Evolutionary conservation across 2,797 vertebrate species (phyloP).

Genomic region (Distichodus sexfasciatus): DNA sequence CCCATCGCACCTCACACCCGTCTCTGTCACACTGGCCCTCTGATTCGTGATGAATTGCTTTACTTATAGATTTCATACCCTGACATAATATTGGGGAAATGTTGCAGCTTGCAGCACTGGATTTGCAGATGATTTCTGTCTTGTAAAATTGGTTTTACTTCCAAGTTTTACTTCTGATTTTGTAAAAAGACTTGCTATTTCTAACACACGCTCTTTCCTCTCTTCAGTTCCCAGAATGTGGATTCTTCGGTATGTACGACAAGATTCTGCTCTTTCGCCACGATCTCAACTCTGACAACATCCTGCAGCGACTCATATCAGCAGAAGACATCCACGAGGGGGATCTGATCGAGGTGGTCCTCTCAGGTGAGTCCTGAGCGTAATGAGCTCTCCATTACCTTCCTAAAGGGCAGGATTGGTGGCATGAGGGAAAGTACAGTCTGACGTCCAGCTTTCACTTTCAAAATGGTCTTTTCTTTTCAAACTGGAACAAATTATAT

Average conservation of each 20-base stretch:
- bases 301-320: conserved; percentile 91
- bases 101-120: background rate
- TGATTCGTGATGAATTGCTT: background rate
- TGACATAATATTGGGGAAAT: background rate
- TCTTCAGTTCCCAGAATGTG: conserved; percentile 90
- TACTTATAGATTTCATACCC: background rate
- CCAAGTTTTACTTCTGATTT: background rate
- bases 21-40: background rate
- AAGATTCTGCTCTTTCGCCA: conserved; percentile 98
- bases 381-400: background rate
- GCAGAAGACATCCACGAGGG: conserved; percentile 94
- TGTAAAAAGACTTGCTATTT: conserved; percentile 1
- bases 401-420: background rate
- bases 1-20: background rate
- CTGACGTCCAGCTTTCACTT: background rate
- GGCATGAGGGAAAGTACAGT: too few species aligned
- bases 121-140: background rate
- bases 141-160: background rate
- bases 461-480: background rate
- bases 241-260: conserved; percentile 98
- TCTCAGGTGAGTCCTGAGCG: conserved; percentile 80
- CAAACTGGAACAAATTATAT: background rate
- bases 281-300: conserved; percentile 93
- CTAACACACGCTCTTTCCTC: conserved; percentile 45
- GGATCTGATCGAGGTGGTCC: conserved; percentile 85